Conservation (phyloP, 2,888 invertebrate genomes). For the Sarcophaga variegata region DNA sequence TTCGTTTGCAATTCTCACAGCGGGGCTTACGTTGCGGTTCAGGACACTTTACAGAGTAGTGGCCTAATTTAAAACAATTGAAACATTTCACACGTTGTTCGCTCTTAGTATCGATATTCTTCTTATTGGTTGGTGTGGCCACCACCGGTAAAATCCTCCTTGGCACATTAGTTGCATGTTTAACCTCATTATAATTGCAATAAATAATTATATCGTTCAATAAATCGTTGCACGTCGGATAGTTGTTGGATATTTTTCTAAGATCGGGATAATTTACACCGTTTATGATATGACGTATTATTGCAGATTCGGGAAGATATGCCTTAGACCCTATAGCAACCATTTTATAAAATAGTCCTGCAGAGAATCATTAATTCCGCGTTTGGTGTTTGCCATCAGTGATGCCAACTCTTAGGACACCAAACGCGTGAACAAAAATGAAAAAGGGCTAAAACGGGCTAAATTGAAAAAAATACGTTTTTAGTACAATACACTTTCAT, state of each 20-base stretch:
- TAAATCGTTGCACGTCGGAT: slow-evolving; percentile 2
- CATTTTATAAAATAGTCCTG: slow-evolving; percentile 59
- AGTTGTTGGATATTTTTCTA: slow-evolving; percentile 47
- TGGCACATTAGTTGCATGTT: slow-evolving; percentile 27
- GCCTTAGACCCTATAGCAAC: slow-evolving; percentile 45
- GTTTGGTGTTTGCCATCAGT: slow-evolving; percentile 29
- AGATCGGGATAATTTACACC: slow-evolving; percentile 52
- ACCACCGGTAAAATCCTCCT: not conserved
- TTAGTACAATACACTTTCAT: too few relatives aligned
- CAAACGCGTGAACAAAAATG: too few relatives aligned
- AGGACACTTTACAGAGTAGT: slow-evolving; percentile 35
- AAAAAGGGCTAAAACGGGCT: too few relatives aligned
- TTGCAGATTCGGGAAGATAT: slow-evolving; percentile 53
- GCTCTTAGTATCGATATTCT: not conserved
- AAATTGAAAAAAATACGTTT: too few relatives aligned
- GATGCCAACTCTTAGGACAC: too few relatives aligned
- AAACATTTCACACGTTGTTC: not conserved
- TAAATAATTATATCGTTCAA: slow-evolving; percentile 28
- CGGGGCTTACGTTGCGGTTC: slow-evolving; percentile 32
- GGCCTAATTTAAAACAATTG: slow-evolving; percentile 15
- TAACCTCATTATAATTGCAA: slow-evolving; percentile 51
- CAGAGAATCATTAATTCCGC: slow-evolving; percentile 20
- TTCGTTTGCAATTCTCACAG: not conserved
- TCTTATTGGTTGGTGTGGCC: not conserved
- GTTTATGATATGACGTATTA: slow-evolving; percentile 16